A percentile compares a stretch with the other conserved stretches of the same genome.
Evolutionary conservation across 2,888 invertebrate genomes (phyloP).

Genomic region (Thymelicus sylvestris): DNA sequence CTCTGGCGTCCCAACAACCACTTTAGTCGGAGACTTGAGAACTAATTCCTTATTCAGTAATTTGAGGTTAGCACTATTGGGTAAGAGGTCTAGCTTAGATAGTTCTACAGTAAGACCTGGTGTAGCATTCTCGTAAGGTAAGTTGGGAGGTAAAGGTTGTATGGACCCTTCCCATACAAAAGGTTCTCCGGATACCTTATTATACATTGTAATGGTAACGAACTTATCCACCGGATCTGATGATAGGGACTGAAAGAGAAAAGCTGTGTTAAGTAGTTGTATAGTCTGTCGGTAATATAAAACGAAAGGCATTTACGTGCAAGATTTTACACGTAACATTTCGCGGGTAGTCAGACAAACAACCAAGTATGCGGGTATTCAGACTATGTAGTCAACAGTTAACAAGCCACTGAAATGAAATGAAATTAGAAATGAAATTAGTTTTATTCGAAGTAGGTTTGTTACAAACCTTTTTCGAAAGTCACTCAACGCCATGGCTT

Average conservation of each 20-base stretch:
- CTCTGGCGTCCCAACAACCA: constrained; percentile 58
- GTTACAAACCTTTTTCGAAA: too few species aligned
- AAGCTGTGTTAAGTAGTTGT: not conserved
- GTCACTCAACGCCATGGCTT: too few species aligned
- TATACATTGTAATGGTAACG: constrained; percentile 66
- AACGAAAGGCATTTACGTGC: too few species aligned
- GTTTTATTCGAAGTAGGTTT: too few species aligned
- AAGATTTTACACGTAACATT: too few species aligned
- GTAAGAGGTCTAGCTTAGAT: constrained; percentile 58
- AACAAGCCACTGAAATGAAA: too few species aligned
- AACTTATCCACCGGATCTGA: constrained; percentile 47
- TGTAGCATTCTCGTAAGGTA: constrained; percentile 51
- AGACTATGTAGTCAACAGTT: too few species aligned
- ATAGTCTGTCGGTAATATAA: too few species aligned
- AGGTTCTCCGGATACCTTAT: constrained; percentile 66
- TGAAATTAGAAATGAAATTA: too few species aligned
- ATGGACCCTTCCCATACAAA: constrained; percentile 61
- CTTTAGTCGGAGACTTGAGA: constrained; percentile 53
- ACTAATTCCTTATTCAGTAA: constrained; percentile 59
- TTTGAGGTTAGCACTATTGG: constrained; percentile 64
- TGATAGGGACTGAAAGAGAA: constrained; percentile 57
- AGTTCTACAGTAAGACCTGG: constrained; percentile 56
- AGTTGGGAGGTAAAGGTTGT: constrained; percentile 49
- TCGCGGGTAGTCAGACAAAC: too few species aligned
- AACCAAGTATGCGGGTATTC: not conserved